Conservation (phyloP, 1,140 invertebrate genomes). For the Drosophila bocqueti region DNA sequence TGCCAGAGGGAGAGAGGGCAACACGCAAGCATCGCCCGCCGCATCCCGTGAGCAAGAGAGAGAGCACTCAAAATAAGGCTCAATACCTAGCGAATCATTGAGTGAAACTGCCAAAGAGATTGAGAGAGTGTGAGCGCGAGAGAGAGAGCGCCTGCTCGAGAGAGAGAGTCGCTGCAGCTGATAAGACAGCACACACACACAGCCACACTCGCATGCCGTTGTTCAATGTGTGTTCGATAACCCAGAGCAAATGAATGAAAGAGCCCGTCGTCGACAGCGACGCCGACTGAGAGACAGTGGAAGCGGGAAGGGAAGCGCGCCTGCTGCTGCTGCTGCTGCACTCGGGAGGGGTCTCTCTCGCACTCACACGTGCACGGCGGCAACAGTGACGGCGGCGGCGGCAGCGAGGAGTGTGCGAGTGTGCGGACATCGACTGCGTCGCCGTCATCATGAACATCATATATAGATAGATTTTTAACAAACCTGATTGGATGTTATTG, state of each 20-base stretch:
- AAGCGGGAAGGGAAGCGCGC: constrained; percentile 32
- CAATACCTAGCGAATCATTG: constrained; percentile 76
- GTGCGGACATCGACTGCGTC: constrained; percentile 82
- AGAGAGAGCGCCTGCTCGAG: constrained; percentile 41
- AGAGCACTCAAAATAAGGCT: constrained; percentile 66
- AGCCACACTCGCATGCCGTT: constrained; percentile 18
- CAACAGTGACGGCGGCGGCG: background rate
- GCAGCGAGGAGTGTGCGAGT: constrained; percentile 40
- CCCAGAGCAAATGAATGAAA: constrained; percentile 79
- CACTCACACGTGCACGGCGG: constrained; percentile 11
- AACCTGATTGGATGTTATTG: constrained; percentile 85
- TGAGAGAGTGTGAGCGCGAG: constrained; percentile 27
- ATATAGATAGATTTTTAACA: constrained; percentile 85
- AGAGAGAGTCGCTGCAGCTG: constrained; percentile 65
- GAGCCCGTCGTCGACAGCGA: constrained; percentile 27
- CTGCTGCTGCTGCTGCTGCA: constrained; percentile 20
- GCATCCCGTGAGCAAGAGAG: constrained; percentile 4
- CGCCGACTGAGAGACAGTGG: constrained; percentile 14
- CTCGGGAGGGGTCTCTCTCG: constrained; percentile 56
- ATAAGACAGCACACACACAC: constrained; percentile 66
- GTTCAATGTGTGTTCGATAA: constrained; percentile 84
- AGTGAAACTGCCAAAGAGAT: constrained; percentile 56
- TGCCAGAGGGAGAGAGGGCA: constrained; percentile 3
- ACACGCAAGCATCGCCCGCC: background rate
- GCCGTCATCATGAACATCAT: constrained; percentile 82